phyloP scores from a whole-genome alignment of 2,797 vertebrate species.

The Megalops cyprinoides region DNA sequence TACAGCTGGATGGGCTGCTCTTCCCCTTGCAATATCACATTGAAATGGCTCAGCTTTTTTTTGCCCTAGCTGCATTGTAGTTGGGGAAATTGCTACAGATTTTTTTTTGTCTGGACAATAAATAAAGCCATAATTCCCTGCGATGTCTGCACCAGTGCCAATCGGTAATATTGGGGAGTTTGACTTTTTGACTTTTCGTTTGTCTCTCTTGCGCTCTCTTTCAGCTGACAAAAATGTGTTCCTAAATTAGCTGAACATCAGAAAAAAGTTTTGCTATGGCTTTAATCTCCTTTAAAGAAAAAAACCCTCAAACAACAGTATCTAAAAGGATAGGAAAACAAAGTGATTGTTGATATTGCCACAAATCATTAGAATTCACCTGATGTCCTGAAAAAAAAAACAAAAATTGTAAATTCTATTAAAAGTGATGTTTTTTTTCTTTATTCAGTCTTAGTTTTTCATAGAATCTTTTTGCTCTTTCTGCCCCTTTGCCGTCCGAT shows the following conservation, averaged over 20 bases:
- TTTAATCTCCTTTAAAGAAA: conserved; percentile 93
- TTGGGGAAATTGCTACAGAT: conserved; percentile 50
- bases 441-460: conserved; percentile 81
- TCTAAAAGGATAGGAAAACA: conserved; percentile 75
- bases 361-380: conserved; percentile 99
- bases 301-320: conserved; percentile 61
- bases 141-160: conserved; percentile 53
- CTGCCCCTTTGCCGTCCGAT: conserved; percentile 95
- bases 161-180: conserved; percentile 62
- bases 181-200: conserved; percentile 14
- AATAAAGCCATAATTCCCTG: conserved; percentile 74
- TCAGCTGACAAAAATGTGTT: conserved; percentile 75
- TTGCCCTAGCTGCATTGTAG: conserved; percentile 75
- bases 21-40: conserved; percentile 9
- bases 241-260: conserved; percentile 82
- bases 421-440: conserved; percentile 55
- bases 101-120: conserved; percentile 40
- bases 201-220: conserved; percentile 38
- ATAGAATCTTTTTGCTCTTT: conserved; percentile 92
- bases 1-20: neutral
- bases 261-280: conserved; percentile 89
- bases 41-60: conserved; percentile 63
- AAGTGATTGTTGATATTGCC: conserved; percentile 96
- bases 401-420: conserved; percentile 62
- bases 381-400: conserved; percentile 97